Conservation (phyloP, 2,797 vertebrate species). For the Setipinna tenuifilis region DNA sequence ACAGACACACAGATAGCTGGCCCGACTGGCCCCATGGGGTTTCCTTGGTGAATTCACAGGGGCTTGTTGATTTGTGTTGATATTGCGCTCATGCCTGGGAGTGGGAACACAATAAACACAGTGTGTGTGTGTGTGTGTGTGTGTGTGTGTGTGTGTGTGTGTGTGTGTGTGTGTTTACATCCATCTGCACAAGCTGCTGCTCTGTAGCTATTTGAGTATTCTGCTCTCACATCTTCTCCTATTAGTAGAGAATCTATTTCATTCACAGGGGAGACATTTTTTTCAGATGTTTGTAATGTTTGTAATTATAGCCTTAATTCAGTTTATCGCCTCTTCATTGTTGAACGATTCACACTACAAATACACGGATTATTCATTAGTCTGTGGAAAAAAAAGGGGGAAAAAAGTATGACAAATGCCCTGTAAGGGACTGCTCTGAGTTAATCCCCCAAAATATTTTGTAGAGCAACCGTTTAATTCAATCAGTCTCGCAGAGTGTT, state of each 20-base stretch:
- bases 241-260: background rate
- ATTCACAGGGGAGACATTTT: conserved; percentile 20
- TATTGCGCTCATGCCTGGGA: conserved; percentile 4
- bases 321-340: background rate
- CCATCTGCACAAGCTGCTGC: background rate
- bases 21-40: conserved; percentile 58
- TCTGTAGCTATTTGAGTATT: conserved; percentile 15
- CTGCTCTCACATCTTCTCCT: conserved; percentile 27
- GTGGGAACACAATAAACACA: conserved; percentile 9
- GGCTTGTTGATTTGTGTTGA: conserved; percentile 61
- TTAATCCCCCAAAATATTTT: background rate
- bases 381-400: background rate
- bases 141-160: conserved; percentile 29
- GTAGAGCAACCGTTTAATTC: background rate
- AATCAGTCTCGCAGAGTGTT: background rate
- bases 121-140: background rate
- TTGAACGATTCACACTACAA: background rate
- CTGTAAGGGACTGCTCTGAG: background rate
- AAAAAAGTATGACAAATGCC: background rate
- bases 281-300: conserved; percentile 22
- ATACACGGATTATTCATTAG: background rate
- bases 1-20: background rate
- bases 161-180: conserved; percentile 23
- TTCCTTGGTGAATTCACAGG: conserved; percentile 55
- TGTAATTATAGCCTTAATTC: background rate